Evolutionary conservation across 2,888 invertebrate genomes (phyloP), one percentile per base, ranked within the genome.

Genomic region (Helleia helle): DNA sequence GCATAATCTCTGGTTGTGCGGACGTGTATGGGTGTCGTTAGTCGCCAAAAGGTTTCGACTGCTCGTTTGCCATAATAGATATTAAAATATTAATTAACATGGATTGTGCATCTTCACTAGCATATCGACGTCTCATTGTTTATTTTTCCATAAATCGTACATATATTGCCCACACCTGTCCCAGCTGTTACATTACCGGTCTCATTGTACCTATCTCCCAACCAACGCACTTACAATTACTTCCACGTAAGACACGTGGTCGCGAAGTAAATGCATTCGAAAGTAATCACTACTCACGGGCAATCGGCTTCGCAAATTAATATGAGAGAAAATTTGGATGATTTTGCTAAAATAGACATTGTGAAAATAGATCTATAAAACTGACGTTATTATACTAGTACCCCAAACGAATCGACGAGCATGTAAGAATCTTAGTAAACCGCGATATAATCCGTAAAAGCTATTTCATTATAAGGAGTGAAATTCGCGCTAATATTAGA

Each of bases 261-360:
- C 1, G 8, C 29, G 43, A 43, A 38, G 41, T 30, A 44, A 44
- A 47, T 49, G 27, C 48, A 38, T 47, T 42, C 37, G 40, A 41
- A 36, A 44, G 30, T 29, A 40, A 38, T 45, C 43, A 40, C 40
- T 47, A 44, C 39, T 30, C 42, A 43, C 43, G 40, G 43, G 42
- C 47, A 43, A 49, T 47, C 43, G 41, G 43, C 25, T 41, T 29
- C 40, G 49, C 49, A 41, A 49, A 44, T 46, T 37, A 42, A 31
- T 28, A 30, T 14, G 38, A 34, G 34, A 22, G 18, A 12, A 12
- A 5, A 5, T 4, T 9, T 6, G 14, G 30, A 12, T 34, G 30
- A 12, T 34, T 34, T 22, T 11, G 18, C 12, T 34, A 9, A 34
- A 34, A 18, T 34, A 18, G 34, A 31, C 31, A n/a, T n/a, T n/a